A percentile compares a stretch with the other conserved stretches of the same genome.
These are phyloP conservation scores for Volucella inanis DNA, from an alignment of 2,888 invertebrate species.

Conservation along the genomic window DNA sequence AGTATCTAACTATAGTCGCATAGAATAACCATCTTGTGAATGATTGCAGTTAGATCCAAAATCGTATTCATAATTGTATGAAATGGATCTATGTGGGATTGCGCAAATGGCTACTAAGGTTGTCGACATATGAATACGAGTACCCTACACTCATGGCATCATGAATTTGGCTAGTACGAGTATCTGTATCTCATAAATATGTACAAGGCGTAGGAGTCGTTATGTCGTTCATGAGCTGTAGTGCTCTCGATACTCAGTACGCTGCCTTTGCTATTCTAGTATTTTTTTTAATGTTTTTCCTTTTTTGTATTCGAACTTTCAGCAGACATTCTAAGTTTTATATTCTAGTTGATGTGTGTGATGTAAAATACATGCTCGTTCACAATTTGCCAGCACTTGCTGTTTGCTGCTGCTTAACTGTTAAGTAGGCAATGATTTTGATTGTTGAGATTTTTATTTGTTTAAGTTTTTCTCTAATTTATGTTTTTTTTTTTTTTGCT, in stretches of 20 bases:
- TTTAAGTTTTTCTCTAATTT: not conserved
- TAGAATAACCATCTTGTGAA: not conserved
- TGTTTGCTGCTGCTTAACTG: constrained; percentile 35
- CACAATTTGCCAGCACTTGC: constrained; percentile 45
- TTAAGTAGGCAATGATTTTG: constrained; percentile 63
- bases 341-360: constrained; percentile 56
- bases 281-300: not conserved
- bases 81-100: constrained; percentile 14
- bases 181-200: constrained; percentile 65
- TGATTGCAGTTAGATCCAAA: constrained; percentile 17
- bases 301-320: too few species aligned
- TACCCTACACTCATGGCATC: not conserved
- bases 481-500: constrained; percentile 9
- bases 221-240: constrained; percentile 60
- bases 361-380: constrained; percentile 65
- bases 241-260: constrained; percentile 29
- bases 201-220: constrained; percentile 65
- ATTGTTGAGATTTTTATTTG: constrained; percentile 49
- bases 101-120: constrained; percentile 3
- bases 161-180: constrained; percentile 12
- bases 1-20: not conserved
- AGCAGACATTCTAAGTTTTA: constrained; percentile 39
- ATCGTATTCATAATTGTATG: constrained; percentile 27
- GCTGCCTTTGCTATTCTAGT: constrained; percentile 47
- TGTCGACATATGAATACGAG: constrained; percentile 35